Conservation (phyloP, 2,888 invertebrate species). For the Dasypogon diadema region DNA sequence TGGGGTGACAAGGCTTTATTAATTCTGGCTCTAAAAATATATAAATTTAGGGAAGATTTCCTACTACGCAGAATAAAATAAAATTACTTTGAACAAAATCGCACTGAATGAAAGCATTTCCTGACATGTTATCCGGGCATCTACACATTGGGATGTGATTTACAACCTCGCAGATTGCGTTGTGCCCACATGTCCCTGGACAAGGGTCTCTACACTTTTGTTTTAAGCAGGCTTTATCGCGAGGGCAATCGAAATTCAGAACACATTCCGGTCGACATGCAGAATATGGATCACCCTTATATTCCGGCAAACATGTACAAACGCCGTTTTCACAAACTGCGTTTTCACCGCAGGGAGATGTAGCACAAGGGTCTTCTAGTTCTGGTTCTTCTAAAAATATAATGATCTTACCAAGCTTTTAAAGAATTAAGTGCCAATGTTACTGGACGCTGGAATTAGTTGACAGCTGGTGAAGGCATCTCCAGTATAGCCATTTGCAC, state of each 20-base stretch:
- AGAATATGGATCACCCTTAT: slow-evolving; percentile 83
- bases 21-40: slow-evolving; percentile 65
- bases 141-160: slow-evolving; percentile 91
- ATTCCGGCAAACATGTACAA: slow-evolving; percentile 74
- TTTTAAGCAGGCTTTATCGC: slow-evolving; percentile 85
- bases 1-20: slow-evolving; percentile 76
- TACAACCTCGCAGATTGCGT: slow-evolving; percentile 84
- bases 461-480: slow-evolving; percentile 83
- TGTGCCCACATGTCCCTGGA: slow-evolving; percentile 86
- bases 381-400: not conserved
- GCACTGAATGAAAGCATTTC: not conserved
- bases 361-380: slow-evolving; percentile 74
- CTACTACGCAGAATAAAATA: slow-evolving; percentile 91
- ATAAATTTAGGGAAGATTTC: slow-evolving; percentile 78
- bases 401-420: slow-evolving; percentile 62
- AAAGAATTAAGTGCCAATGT: too few species aligned
- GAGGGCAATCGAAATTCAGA: slow-evolving; percentile 87
- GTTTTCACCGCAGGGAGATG: slow-evolving; percentile 87
- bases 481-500: slow-evolving; percentile 73
- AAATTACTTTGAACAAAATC: not conserved
- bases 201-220: slow-evolving; percentile 91
- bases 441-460: slow-evolving; percentile 71
- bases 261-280: slow-evolving; percentile 87
- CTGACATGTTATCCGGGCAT: slow-evolving; percentile 82
- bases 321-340: slow-evolving; percentile 73